Conservation (phyloP, 92 coral and sea anemone species). For the Paragorgia papillata region DNA sequence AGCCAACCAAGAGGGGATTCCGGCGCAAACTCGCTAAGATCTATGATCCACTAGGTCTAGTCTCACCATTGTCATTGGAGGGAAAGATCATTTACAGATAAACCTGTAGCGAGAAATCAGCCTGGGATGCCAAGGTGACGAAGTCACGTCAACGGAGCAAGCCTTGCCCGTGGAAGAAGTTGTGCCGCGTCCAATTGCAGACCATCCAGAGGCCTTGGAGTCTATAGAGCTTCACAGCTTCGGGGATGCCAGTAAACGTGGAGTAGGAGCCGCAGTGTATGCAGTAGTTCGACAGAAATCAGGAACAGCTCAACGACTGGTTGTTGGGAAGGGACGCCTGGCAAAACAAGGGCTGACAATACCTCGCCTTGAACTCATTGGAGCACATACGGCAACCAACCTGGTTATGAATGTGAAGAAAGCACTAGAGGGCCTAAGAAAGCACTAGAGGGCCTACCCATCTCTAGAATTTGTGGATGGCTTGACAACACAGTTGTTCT, state of each 20-base stretch:
- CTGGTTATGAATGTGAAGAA: conserved; percentile 23
- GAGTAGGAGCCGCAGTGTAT: conserved; percentile 55
- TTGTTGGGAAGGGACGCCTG: conserved; percentile 36
- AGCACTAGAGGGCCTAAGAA: not conserved
- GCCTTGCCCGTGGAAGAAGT: no score
- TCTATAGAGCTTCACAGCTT: conserved; percentile 52
- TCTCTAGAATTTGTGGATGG: conserved; percentile 25
- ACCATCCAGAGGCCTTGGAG: no score
- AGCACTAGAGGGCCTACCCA: not conserved
- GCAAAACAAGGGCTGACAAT: conserved; percentile 32
- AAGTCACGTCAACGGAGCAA: no score
- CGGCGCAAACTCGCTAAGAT: no score
- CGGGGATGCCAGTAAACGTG: conserved; percentile 40
- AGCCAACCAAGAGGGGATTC: no score
- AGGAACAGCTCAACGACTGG: conserved; percentile 51
- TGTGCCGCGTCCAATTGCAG: no score
- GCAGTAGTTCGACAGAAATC: conserved; percentile 49
- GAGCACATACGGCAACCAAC: conserved; percentile 38
- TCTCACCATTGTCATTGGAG: no score
- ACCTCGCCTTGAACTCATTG: conserved; percentile 30
- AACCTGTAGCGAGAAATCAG: no score
- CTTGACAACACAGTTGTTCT: conserved; percentile 41
- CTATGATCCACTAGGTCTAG: no score
- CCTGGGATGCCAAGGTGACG: no score
- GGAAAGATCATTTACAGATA: no score